These are phyloP conservation scores for Drosophila histrio DNA, from an alignment of 2,888 invertebrate genomes.

Conservation along the genomic window DNA sequence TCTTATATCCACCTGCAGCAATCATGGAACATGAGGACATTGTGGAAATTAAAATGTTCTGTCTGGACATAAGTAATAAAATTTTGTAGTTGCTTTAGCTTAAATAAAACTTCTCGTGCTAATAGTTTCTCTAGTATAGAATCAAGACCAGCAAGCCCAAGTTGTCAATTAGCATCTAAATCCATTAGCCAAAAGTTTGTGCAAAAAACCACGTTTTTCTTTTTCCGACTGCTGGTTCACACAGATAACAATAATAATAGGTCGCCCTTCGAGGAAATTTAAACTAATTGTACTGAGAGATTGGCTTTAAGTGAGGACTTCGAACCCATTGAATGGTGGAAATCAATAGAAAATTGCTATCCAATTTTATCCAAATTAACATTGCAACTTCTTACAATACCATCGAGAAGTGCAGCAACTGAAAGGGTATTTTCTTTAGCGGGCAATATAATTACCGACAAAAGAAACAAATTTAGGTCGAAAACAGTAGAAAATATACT, in stretches of 20 bases:
- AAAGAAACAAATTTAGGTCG: conserved; percentile 19
- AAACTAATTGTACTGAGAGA: conserved; percentile 6
- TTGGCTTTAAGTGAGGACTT: conserved; percentile 11
- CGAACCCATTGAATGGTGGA: conserved; percentile 11
- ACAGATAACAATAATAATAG: background rate
- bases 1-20: too few species aligned
- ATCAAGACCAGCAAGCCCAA: too few species aligned
- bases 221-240: background rate
- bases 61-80: too few species aligned
- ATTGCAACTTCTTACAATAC: conserved; percentile 23
- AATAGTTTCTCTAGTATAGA: too few species aligned
- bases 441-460: conserved; percentile 32
- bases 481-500: conserved; percentile 21
- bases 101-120: too few species aligned
- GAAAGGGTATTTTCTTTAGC: conserved; percentile 34
- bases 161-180: too few species aligned
- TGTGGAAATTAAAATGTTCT: too few species aligned
- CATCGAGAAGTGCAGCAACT: conserved; percentile 39
- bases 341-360: conserved; percentile 6
- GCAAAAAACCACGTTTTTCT: background rate
- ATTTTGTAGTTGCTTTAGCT: too few species aligned
- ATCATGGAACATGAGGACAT: too few species aligned
- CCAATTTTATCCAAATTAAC: conserved; percentile 9
- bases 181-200: too few species aligned
- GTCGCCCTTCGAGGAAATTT: conserved; percentile 2